A percentile compares a stretch with the other conserved stretches of the same genome.
These are phyloP conservation scores for Malurus cyaneus DNA, from an alignment of 2,113 vertebrate genomes.

Conservation along the genomic window DNA sequence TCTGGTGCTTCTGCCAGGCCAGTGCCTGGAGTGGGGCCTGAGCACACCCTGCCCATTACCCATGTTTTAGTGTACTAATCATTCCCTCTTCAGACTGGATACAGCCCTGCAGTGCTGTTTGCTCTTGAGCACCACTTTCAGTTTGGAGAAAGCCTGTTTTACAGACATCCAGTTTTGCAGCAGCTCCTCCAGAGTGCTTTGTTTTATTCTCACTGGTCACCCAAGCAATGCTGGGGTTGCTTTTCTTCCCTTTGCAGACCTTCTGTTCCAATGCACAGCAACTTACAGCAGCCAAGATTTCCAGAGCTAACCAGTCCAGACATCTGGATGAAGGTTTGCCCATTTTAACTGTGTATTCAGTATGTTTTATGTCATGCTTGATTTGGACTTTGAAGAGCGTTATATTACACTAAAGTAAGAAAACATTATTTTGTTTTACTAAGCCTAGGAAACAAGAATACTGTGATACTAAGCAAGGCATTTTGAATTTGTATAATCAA, in stretches of 20 bases:
- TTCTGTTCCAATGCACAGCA: neutral
- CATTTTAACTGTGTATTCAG: rapidly evolving
- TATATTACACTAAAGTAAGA: neutral
- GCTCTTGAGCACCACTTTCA: neutral
- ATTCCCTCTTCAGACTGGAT: neutral
- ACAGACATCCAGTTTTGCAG: neutral
- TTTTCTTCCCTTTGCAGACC: neutral
- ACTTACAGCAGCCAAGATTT: neutral
- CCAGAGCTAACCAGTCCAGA: neutral
- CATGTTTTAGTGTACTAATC: neutral
- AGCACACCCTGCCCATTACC: neutral
- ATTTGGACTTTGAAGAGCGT: neutral
- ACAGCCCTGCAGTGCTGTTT: neutral
- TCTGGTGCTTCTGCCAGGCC: rapidly evolving
- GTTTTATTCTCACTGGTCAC: neutral
- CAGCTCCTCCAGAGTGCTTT: neutral
- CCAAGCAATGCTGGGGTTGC: neutral
- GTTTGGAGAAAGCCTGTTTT: neutral
- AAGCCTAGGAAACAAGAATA: neutral
- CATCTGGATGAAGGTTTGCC: rapidly evolving
- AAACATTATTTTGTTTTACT: neutral
- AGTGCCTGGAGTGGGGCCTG: neutral
- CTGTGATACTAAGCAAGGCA: neutral
- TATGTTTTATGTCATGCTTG: neutral
- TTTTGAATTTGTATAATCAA: slow-evolving; percentile 35